These are phyloP conservation scores for Phortica okadai DNA, from an alignment of 2,888 invertebrate genomes.

Conservation along the genomic window DNA sequence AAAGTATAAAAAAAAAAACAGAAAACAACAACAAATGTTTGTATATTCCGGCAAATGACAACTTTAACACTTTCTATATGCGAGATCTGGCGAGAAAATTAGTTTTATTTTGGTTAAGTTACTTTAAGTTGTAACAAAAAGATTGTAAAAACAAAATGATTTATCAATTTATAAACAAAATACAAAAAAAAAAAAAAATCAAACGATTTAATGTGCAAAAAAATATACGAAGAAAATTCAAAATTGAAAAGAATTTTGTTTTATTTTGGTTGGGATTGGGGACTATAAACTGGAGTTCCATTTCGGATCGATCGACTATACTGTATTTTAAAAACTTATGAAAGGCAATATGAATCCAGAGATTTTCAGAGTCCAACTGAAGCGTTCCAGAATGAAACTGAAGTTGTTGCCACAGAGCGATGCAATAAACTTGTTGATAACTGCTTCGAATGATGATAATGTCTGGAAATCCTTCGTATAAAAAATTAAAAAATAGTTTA, in stretches of 20 bases:
- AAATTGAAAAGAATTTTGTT: constrained; percentile 20
- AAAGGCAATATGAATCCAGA: too few species aligned
- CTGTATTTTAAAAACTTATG: too few species aligned
- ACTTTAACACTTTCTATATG: constrained; percentile 17
- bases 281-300: background rate
- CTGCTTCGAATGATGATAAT: too few species aligned
- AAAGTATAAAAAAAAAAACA: constrained; percentile 42
- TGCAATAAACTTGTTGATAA: too few species aligned
- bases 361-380: too few species aligned
- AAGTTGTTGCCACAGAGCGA: too few species aligned
- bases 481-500: background rate
- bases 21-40: background rate
- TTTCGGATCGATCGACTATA: too few species aligned
- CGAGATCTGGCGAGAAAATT: background rate
- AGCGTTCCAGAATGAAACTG: too few species aligned
- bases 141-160: constrained; percentile 41
- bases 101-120: too few species aligned
- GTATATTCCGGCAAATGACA: background rate
- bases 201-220: constrained; percentile 43
- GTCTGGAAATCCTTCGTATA: too few species aligned
- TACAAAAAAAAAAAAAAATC: constrained; percentile 15
- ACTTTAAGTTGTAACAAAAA: background rate
- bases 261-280: constrained; percentile 55
- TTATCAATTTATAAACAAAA: constrained; percentile 39
- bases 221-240: constrained; percentile 22